phyloP scores from a whole-genome alignment of 2,113 vertebrate species.

The Chroicocephalus ridibundus region DNA sequence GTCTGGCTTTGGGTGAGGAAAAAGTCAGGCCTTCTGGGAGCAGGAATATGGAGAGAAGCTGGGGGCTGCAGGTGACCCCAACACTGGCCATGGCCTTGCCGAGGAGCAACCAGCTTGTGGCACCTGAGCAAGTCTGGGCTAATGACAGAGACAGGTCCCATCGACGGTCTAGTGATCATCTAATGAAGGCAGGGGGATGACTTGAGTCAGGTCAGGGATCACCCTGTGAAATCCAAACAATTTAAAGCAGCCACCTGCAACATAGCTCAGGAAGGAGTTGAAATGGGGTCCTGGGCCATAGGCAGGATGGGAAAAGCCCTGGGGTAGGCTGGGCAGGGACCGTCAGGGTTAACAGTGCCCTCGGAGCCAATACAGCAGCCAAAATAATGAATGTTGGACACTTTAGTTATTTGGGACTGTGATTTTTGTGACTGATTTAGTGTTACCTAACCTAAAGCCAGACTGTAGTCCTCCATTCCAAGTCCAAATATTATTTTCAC shows the following conservation, averaged over 20 bases:
- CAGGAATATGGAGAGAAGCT: fast-evolving
- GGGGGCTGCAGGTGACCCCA: background rate
- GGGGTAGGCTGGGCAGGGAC: background rate
- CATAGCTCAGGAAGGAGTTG: background rate
- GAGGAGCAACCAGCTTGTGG: background rate
- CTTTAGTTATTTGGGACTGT: background rate
- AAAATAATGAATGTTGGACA: background rate
- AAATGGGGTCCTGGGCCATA: background rate
- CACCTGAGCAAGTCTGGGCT: background rate
- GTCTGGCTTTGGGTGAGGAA: background rate
- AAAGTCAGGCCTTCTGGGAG: background rate
- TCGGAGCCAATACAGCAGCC: background rate
- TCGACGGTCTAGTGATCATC: fast-evolving
- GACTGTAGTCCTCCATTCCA: background rate
- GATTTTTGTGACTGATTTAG: background rate
- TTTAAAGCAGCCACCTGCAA: background rate
- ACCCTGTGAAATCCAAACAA: background rate
- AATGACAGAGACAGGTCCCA: background rate
- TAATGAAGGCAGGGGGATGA: background rate
- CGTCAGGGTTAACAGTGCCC: background rate
- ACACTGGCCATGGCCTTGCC: background rate
- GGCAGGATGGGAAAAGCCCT: background rate
- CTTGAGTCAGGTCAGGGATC: background rate
- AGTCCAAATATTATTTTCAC: background rate
- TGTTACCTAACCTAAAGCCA: background rate